phyloP scores from a whole-genome alignment of 2,113 vertebrate genomes.

The Rhegmatorhina hoffmannsi region DNA sequence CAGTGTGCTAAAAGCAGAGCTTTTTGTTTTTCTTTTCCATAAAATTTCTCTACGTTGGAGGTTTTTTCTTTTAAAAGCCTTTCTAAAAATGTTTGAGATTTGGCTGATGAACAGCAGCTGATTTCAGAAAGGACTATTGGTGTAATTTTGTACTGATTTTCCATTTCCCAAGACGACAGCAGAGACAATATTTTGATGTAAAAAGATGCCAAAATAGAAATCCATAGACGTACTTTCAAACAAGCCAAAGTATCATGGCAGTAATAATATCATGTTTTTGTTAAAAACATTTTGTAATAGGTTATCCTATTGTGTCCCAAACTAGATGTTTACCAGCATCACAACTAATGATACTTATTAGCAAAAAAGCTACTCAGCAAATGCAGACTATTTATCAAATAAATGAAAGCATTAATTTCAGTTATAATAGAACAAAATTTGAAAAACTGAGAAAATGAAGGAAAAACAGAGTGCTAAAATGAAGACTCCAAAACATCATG shows the following conservation, averaged over 20 bases:
- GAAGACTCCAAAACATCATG: background rate
- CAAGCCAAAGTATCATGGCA: background rate
- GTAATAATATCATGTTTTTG: background rate
- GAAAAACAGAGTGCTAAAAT: background rate
- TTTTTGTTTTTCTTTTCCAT: background rate
- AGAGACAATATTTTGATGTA: background rate
- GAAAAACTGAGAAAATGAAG: background rate
- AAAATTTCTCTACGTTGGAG: background rate
- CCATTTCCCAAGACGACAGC: background rate
- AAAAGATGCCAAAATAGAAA: background rate
- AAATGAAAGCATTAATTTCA: background rate
- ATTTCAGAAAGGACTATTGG: background rate
- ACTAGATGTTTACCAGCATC: background rate
- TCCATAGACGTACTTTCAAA: background rate
- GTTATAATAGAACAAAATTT: background rate
- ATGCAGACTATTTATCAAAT: background rate
- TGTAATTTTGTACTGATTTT: background rate
- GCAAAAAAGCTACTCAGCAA: background rate
- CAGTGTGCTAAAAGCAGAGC: background rate
- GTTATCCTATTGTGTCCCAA: background rate
- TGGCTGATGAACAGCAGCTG: background rate
- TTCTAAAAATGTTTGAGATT: background rate
- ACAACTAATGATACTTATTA: background rate
- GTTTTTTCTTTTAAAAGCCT: background rate
- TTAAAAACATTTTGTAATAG: background rate